Evolutionary conservation across 2,888 invertebrate species (phyloP).

Genomic region (Embidobia sp.): DNA sequence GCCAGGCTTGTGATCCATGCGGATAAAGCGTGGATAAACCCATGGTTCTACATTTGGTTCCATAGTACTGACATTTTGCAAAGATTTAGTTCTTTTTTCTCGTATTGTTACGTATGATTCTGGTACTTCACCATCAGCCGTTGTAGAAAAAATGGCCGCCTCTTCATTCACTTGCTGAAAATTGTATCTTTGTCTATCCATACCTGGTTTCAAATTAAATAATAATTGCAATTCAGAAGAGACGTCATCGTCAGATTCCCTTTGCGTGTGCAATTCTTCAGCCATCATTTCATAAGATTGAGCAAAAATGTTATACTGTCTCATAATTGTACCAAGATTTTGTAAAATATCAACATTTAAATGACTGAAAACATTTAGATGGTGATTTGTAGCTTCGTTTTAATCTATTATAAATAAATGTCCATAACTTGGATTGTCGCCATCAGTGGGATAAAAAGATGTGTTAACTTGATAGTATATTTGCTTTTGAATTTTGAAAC

Average conservation of each 20-base stretch:
- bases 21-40: slow-evolving; percentile 63
- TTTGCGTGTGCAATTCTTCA: too few species aligned
- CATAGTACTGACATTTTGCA: slow-evolving; percentile 33
- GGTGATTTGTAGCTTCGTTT: too few species aligned
- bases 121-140: slow-evolving; percentile 66
- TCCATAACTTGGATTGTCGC: slow-evolving; percentile 57
- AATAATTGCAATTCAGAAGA: slow-evolving; percentile 49
- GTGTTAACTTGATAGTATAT: not conserved
- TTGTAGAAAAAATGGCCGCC: slow-evolving; percentile 63
- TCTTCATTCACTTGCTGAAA: slow-evolving; percentile 53
- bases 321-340: slow-evolving; percentile 59
- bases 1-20: slow-evolving; percentile 52
- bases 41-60: slow-evolving; percentile 11
- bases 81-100: slow-evolving; percentile 44
- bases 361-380: too few species aligned
- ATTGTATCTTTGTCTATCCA: too few species aligned
- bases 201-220: slow-evolving; percentile 63
- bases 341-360: slow-evolving; percentile 32
- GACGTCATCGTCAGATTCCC: too few species aligned
- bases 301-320: slow-evolving; percentile 59
- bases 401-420: slow-evolving; percentile 49
- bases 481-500: slow-evolving; percentile 8
- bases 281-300: slow-evolving; percentile 61
- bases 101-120: slow-evolving; percentile 62
- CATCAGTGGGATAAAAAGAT: slow-evolving; percentile 48